Conservation (phyloP, 2,797 vertebrate genomes). For the Merluccius polli region DNA sequence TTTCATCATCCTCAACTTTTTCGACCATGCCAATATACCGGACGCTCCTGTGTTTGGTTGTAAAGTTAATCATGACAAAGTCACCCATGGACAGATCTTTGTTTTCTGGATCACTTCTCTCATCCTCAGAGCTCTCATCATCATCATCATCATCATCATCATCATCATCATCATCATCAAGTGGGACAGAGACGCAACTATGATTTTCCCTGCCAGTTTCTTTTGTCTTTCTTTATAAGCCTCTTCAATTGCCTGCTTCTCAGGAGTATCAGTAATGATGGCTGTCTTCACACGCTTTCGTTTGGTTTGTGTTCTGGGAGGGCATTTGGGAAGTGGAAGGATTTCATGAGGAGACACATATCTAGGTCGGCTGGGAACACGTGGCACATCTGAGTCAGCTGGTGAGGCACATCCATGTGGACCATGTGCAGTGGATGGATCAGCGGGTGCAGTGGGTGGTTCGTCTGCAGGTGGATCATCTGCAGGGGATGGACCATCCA, state of each 20-base stretch:
- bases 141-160: no score
- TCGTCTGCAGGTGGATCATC: no score
- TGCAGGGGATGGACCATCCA: no score
- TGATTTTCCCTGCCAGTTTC: conserved; percentile 4
- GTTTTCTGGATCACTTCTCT: conserved; percentile 22
- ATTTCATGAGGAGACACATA: conserved; percentile 1
- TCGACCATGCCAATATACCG: background rate
- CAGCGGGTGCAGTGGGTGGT: no score
- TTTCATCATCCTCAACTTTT: no score
- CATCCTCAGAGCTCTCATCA: conserved; percentile 22
- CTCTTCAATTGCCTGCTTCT: conserved; percentile 22
- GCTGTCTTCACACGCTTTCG: conserved; percentile 20
- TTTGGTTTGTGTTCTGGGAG: conserved; percentile 16
- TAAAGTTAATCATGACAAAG: background rate
- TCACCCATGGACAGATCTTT: conserved; percentile 11
- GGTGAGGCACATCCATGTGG: background rate
- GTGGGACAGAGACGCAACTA: conserved; percentile 24
- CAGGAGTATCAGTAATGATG: conserved; percentile 29
- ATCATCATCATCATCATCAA: no score
- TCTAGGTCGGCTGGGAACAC: conserved; percentile 6
- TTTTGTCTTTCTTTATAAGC: conserved; percentile 20
- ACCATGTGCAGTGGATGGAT: background rate
- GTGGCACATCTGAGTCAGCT: background rate
- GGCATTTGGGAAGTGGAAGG: conserved; percentile 14
- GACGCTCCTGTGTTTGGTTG: background rate